A percentile compares a stretch with the other conserved stretches of the same genome.
These are phyloP conservation scores for Mus caroli DNA, from an alignment of 2,797 vertebrate genomes.

Conservation along the genomic window DNA sequence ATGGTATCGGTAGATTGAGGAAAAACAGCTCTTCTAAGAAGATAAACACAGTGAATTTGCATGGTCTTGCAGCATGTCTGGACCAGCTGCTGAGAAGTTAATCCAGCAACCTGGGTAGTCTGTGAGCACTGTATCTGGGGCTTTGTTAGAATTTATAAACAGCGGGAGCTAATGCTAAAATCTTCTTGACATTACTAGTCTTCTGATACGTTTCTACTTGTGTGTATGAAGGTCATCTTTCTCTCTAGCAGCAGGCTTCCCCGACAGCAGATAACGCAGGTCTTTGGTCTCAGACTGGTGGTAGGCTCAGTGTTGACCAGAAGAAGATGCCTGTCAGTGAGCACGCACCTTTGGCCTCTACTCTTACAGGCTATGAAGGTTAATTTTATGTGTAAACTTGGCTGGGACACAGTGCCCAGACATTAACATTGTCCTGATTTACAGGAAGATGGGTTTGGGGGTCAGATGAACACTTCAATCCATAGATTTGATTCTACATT, in stretches of 20 bases:
- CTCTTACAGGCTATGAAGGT: not conserved
- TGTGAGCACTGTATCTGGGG: not conserved
- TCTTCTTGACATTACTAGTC: not conserved
- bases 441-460: not conserved
- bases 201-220: not conserved
- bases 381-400: not conserved
- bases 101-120: not conserved
- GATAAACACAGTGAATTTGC: not conserved
- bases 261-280: not conserved
- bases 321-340: not conserved
- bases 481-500: not conserved
- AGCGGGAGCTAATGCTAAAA: not conserved
- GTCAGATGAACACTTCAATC: not conserved
- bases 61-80: not conserved
- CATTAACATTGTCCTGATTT: conserved; percentile 14
- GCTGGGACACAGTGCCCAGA: not conserved
- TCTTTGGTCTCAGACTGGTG: not conserved
- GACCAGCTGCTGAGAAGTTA: not conserved
- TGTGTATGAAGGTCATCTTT: conserved; percentile 29
- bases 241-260: not conserved
- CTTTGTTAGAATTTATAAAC: not conserved
- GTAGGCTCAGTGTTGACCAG: not conserved
- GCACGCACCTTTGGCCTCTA: not conserved
- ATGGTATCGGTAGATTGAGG: not conserved
- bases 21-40: not conserved